Conservation (phyloP, 92 coral and sea anemone genomes). For the Galaxea fascicularis region DNA sequence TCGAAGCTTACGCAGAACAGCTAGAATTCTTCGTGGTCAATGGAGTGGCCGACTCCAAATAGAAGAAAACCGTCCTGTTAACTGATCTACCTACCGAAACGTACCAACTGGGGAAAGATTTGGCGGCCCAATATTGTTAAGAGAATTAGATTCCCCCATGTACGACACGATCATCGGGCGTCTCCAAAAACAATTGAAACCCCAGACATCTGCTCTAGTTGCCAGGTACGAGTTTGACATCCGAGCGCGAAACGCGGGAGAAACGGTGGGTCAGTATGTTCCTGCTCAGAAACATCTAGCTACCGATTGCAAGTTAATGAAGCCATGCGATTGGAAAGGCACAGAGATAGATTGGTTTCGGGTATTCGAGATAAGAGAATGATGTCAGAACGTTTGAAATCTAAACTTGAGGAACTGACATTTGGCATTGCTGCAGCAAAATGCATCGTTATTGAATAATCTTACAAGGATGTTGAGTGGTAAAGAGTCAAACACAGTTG, state of each 20-base stretch:
- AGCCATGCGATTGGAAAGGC: not conserved
- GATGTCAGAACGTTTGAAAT: conserved; percentile 62
- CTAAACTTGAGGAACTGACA: conserved; percentile 17
- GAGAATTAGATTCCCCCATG: conserved; percentile 32
- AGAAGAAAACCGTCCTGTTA: conserved; percentile 53
- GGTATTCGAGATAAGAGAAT: conserved; percentile 55
- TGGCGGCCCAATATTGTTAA: conserved; percentile 32
- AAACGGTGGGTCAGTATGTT: conserved; percentile 34
- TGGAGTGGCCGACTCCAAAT: conserved; percentile 48
- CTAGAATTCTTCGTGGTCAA: conserved; percentile 32
- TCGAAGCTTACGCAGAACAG: conserved; percentile 43
- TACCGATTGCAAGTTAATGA: no score
- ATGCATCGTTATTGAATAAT: conserved; percentile 17
- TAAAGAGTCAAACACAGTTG: conserved; percentile 26
- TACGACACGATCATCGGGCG: conserved; percentile 8
- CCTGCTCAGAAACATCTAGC: not conserved
- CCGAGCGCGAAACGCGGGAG: conserved; percentile 49
- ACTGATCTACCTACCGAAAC: conserved; percentile 61
- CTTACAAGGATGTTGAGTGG: conserved; percentile 59
- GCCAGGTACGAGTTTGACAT: conserved; percentile 48
- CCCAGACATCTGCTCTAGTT: no score
- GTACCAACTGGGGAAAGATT: conserved; percentile 51
- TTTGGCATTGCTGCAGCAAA: conserved; percentile 27
- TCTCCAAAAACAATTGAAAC: conserved; percentile 55
- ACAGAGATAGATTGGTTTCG: conserved; percentile 9